A percentile compares a stretch with the other conserved stretches of the same genome.
These are phyloP conservation scores for Peromyscus attwateri DNA, from an alignment of 2,797 vertebrate species.

Conservation along the genomic window DNA sequence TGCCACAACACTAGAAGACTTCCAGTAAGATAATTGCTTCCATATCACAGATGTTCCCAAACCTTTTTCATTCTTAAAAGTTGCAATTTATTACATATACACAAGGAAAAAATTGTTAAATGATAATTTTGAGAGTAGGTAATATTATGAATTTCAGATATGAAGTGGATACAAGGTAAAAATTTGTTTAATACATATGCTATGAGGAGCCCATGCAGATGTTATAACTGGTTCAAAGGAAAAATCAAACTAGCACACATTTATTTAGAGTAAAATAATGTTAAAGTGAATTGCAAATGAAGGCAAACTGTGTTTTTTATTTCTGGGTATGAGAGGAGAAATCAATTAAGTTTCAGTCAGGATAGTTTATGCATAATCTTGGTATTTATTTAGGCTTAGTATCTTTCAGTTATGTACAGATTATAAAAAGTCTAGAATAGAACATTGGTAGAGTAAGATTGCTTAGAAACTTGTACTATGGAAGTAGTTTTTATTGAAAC, in stretches of 20 bases:
- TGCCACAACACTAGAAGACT: not conserved
- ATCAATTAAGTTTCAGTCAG: slow-evolving; percentile 49
- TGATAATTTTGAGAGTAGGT: slow-evolving; percentile 43
- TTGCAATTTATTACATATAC: not conserved
- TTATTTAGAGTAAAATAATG: slow-evolving; percentile 54
- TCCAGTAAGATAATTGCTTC: not conserved
- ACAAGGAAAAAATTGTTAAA: not conserved
- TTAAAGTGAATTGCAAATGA: slow-evolving; percentile 63
- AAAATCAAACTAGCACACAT: slow-evolving; percentile 46
- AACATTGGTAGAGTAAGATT: not conserved
- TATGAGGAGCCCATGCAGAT: slow-evolving; percentile 47
- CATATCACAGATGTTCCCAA: slow-evolving; percentile 22
- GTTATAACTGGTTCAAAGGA: slow-evolving; percentile 45
- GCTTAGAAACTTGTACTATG: not conserved
- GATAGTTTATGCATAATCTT: not conserved
- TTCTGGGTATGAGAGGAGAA: not conserved
- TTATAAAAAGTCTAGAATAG: slow-evolving; percentile 28
- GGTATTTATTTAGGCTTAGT: slow-evolving; percentile 33
- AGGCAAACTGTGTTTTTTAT: slow-evolving; percentile 40
- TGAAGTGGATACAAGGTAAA: not conserved
- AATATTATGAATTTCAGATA: slow-evolving; percentile 2
- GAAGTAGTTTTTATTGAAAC: not conserved
- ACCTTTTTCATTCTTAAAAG: not conserved
- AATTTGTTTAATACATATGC: slow-evolving; percentile 46
- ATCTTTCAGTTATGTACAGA: slow-evolving; percentile 36